Evolutionary conservation across 1,140 invertebrate genomes (phyloP), one percentile per base, ranked within the genome.

Genomic region (Triops cancriformis): DNA sequence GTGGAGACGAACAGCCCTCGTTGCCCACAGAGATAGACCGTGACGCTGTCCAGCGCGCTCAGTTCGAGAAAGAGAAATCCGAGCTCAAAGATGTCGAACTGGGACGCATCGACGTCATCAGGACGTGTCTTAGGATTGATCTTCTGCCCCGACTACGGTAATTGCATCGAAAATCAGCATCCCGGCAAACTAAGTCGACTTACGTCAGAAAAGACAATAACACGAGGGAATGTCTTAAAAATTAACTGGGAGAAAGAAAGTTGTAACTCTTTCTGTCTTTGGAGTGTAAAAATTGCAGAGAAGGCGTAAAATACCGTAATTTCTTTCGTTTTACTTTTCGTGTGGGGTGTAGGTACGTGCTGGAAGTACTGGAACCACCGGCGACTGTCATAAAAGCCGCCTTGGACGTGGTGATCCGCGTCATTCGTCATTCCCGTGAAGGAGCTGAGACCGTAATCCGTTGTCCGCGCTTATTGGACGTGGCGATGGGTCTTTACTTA

Each of bases 31-130:
- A 81, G 85, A 85, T 81, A 83, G 85, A 83, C 18, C 26, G 51
- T 31, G 81, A 81, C 37, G 84, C 87, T 73, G 85, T 86, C 81
- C 84, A 89, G 72, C 86, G 91, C 27, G n/a, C 73, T 18, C 28
- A 79, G n/a, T 74, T 74, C 75, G 84, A 88, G 1, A 87, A 89
- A n/a, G 88, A 90, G 80, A 87, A 88, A 79, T 85, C 86, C 79
- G 89, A 90, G 81, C 85, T 94, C 73, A 94, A 93, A 84, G 94
- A 97, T 87, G 90, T 91, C 82, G 91, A 96, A 83, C 84, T 96
- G 73, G 89, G 91, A 41, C 78, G 92, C 85, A 86, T 90, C 23
- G 91, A 94, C 86, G 84, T 93, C 1, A 87, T 93, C 41, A 87
- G 90, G 83, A 91, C 90, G 75, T 83, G 93, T 26, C 81, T 93